Evolutionary conservation across 2,797 vertebrate genomes (phyloP), one percentile per base, ranked within the genome.

Genomic region (Sphenodon punctatus): DNA sequence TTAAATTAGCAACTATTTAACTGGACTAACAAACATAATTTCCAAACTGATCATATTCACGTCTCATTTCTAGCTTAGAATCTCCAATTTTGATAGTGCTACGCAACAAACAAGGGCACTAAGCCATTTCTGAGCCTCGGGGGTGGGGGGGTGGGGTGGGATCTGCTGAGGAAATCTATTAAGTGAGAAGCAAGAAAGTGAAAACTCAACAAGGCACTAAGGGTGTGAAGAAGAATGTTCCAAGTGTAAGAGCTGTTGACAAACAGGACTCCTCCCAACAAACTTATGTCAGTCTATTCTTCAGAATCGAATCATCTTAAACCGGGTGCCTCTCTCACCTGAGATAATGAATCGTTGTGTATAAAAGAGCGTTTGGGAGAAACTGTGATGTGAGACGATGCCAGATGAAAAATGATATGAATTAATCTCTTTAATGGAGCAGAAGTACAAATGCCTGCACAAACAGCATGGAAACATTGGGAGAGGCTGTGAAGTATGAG

Each of bases 191-290:
- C n/a, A 72, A 81, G 75, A 66, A 16, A 12, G 67, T 79, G 45
- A 38, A 42, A 82, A 81, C 85, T 80, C 8, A 20, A 76, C 85
- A 83, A 78, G 75, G 14, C 81, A 87, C 73, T 80, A 67, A 38
- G 12, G 46, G 65, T 80, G 59, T 71, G 67, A 80, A 71, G 23
- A 23, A 41, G 36, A 87, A 30, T 80, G 48, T 93, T 93, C 84
- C 90, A 64, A 67, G 69, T 70, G 75, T 71, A 72, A 89, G 89
- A 75, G 32, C 66, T 38, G 5, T 72, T 25, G 56, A 65, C 51
- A 78, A 45, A 85, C 32, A 80, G 45, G 41, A 56, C 23, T 67
- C 17, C 30, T 39, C 51, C 90, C 84, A 65, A 79, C 58, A 82
- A 84, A 63, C 8, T 6, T 11, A 3, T 36, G 23, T 82, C 49